Conservation (phyloP, 2,888 invertebrate species). For the Elegia similella region DNA sequence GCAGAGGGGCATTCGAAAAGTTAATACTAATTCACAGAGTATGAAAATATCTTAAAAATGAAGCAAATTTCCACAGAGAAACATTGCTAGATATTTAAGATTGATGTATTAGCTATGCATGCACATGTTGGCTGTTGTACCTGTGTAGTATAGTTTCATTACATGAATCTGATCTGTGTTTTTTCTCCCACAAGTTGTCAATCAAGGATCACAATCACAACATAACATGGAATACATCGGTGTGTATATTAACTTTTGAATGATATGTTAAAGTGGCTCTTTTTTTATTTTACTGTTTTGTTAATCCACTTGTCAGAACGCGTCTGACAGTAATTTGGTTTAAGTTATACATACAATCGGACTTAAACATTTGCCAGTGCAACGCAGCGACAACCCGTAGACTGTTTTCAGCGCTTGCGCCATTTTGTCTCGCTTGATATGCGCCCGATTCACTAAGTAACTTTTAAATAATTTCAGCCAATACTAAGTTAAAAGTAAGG, state of each 20-base stretch:
- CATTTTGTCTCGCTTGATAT: too few species aligned
- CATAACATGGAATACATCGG: constrained; percentile 61
- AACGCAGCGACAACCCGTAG: too few species aligned
- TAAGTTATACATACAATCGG: too few species aligned
- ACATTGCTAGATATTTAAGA: neutral
- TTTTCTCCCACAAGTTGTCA: constrained; percentile 66
- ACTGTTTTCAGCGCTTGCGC: too few species aligned
- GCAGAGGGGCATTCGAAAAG: neutral
- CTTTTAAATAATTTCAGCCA: too few species aligned
- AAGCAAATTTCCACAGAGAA: neutral
- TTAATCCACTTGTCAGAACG: too few species aligned
- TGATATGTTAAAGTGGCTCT: constrained; percentile 42
- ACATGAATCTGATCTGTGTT: constrained; percentile 46
- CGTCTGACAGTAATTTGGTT: too few species aligned
- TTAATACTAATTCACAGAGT: neutral
- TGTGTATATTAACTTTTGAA: constrained; percentile 53
- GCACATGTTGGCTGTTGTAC: neutral
- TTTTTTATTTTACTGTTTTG: neutral
- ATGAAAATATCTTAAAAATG: neutral
- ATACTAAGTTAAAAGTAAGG: too few species aligned
- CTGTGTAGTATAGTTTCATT: constrained; percentile 18
- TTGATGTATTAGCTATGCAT: constrained; percentile 5
- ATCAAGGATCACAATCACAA: constrained; percentile 55
- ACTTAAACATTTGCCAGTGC: too few species aligned
- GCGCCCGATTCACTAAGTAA: too few species aligned